These are phyloP conservation scores for Chrysolina americana DNA, from an alignment of 2,888 invertebrate species.

Conservation along the genomic window DNA sequence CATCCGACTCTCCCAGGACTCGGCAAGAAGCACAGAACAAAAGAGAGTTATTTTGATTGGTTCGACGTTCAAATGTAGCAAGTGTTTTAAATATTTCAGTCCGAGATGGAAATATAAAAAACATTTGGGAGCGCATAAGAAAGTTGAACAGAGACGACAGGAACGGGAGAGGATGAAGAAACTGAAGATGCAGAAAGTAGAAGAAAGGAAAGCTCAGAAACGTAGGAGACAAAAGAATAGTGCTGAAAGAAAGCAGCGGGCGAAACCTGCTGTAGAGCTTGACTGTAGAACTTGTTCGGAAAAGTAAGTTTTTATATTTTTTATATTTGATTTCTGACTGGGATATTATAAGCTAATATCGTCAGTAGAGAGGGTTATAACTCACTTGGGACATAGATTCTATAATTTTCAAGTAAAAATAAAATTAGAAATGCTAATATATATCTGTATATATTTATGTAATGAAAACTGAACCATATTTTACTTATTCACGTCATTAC, in stretches of 20 bases:
- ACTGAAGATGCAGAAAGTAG: background rate
- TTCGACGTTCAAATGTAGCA: background rate
- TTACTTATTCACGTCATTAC: no score
- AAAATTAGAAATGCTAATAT: no score
- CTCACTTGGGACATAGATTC: no score
- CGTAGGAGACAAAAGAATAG: no score
- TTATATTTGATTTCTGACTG: no score
- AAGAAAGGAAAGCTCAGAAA: background rate
- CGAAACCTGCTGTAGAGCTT: background rate
- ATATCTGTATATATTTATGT: no score
- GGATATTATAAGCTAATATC: no score
- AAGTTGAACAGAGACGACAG: background rate
- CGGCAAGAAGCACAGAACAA: background rate
- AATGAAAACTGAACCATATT: no score
- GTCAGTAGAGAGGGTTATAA: no score
- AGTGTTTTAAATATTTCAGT: background rate
- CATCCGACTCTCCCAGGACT: background rate
- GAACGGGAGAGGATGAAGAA: background rate
- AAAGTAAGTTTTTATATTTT: background rate
- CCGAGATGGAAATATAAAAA: background rate
- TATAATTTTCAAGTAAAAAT: no score
- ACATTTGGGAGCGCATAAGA: background rate
- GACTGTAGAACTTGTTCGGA: conserved; percentile 11
- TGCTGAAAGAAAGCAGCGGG: background rate
- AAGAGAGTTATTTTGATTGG: conserved; percentile 1